phyloP scores from a whole-genome alignment of 2,797 vertebrate species.

The Fringilla coelebs region DNA sequence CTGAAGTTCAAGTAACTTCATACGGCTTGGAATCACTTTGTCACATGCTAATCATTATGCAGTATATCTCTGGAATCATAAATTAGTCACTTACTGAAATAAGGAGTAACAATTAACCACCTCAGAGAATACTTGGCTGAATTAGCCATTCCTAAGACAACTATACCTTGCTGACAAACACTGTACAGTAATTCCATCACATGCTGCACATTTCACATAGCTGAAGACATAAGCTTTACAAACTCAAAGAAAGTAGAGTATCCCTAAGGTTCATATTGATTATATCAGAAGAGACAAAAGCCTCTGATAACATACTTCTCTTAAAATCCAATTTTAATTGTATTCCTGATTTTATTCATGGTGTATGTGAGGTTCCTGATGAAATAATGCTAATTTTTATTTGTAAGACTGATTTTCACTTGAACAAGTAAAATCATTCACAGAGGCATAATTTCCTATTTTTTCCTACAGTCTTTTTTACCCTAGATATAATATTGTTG shows the following conservation, averaged over 20 bases:
- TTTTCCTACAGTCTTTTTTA: neutral
- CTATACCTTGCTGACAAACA: neutral
- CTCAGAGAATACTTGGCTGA: conserved; percentile 41
- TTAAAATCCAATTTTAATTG: neutral
- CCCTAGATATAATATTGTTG: neutral
- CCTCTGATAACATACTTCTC: neutral
- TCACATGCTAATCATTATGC: conserved; percentile 45
- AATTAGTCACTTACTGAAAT: conserved; percentile 69
- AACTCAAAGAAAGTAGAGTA: conserved; percentile 11
- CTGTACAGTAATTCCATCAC: neutral
- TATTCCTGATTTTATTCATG: neutral
- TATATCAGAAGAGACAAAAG: neutral
- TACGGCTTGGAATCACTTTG: conserved; percentile 58
- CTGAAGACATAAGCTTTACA: neutral
- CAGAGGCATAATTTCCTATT: neutral
- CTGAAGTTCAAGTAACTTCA: neutral
- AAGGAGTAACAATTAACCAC: conserved; percentile 60
- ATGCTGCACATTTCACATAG: neutral
- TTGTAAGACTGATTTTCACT: neutral
- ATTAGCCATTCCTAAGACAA: conserved; percentile 2
- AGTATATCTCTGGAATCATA: conserved; percentile 58
- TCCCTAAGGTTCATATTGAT: neutral
- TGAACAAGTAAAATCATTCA: neutral
- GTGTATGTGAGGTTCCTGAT: neutral
- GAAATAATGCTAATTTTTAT: neutral